Evolutionary conservation across 2,888 invertebrate genomes (phyloP).

Genomic region (Leptothorax acervorum): DNA sequence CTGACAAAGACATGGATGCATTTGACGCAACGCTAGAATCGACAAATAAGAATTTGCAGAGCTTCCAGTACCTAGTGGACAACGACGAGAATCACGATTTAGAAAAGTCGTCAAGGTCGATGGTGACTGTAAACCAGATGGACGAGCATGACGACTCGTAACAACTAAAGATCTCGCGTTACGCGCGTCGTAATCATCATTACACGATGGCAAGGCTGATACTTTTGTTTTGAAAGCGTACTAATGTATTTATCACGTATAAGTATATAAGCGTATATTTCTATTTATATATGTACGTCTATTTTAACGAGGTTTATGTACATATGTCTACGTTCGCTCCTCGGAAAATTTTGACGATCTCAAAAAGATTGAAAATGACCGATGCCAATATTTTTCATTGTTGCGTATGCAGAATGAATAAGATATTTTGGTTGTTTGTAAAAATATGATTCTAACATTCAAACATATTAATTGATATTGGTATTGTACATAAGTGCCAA

Average conservation of each 20-base stretch:
- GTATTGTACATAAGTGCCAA: too few species aligned
- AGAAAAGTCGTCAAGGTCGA: constrained; percentile 67
- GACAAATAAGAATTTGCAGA: constrained; percentile 87
- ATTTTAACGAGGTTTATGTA: constrained; percentile 39
- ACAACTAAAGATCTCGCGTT: constrained; percentile 52
- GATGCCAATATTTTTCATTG: too few species aligned
- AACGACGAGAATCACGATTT: constrained; percentile 80
- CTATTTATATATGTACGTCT: constrained; percentile 27
- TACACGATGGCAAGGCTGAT: constrained; percentile 39
- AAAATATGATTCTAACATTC: too few species aligned
- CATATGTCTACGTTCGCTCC: constrained; percentile 25
- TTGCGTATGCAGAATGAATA: too few species aligned
- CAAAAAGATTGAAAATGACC: not conserved
- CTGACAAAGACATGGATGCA: constrained; percentile 86
- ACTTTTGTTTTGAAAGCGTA: constrained; percentile 46
- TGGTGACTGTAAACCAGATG: constrained; percentile 71
- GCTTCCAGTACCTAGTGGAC: constrained; percentile 86
- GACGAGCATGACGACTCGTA: constrained; percentile 75
- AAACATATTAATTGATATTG: too few species aligned
- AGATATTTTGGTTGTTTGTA: too few species aligned
- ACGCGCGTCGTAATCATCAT: constrained; percentile 36
- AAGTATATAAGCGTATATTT: constrained; percentile 30
- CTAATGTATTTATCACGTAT: constrained; percentile 50
- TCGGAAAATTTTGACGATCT: constrained; percentile 24
- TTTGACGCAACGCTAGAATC: constrained; percentile 87